phyloP scores from a whole-genome alignment of 2,113 vertebrate species.

The Pedetes capensis region DNA sequence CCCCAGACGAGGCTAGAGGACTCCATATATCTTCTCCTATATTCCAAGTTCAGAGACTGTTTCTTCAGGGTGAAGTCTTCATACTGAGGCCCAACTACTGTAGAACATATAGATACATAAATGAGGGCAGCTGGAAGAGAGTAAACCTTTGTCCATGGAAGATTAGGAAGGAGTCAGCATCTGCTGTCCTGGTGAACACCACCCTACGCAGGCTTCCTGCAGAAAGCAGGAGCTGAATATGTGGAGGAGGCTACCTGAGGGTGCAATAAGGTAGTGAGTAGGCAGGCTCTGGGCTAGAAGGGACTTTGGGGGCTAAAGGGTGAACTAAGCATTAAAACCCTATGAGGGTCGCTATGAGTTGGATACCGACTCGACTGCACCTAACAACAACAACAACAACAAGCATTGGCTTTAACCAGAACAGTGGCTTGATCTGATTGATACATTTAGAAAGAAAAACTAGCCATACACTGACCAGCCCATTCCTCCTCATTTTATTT shows the following conservation, averaged over 20 bases:
- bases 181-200: background rate
- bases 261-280: background rate
- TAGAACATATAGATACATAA: background rate
- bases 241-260: background rate
- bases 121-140: background rate
- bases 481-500: background rate
- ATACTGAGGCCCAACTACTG: background rate
- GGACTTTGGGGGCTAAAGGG: background rate
- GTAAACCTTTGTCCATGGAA: background rate
- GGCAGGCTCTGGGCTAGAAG: background rate
- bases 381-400: no score
- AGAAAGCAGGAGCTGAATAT: background rate
- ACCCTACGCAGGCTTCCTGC: background rate
- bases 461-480: background rate
- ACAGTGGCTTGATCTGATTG: background rate
- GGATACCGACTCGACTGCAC: no score
- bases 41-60: background rate
- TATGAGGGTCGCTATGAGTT: no score
- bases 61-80: slow-evolving; percentile 29
- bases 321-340: no score
- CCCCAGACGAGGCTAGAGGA: background rate
- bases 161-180: background rate
- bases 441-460: background rate
- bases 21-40: background rate
- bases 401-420: background rate